Base-by-base conservation (phyloP, 2,888 invertebrate species). In the Tachina fera region DNA sequence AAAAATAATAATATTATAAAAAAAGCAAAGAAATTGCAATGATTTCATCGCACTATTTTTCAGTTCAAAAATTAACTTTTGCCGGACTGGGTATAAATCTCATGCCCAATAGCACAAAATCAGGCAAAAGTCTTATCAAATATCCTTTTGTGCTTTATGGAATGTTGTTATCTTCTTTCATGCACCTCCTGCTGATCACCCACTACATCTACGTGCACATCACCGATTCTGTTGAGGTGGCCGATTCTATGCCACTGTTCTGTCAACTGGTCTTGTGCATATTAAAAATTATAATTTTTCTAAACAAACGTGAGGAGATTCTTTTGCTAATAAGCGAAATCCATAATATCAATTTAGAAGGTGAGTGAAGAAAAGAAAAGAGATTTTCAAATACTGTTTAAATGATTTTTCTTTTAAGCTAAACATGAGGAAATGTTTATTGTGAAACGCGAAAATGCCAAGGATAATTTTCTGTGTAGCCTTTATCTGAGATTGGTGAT, bases 41-140 rank as follows among this genome's bases (percentile, higher is more conserved):
- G 65, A 39, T 65, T 76, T 65, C 56, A 9, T 16, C n/a, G 16
- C 43, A 49, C 39, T 85, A 82, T 31, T 85, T 82, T 77, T 41
- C 31, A 14, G 39, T 82, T 43, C 85, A 82, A 58, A 60, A 56
- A 19, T 31, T 77, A 8, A 56, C 47, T 4, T 82, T 85, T 43
- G 9, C 58, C 9, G 67, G 56, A 1, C 2, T 81, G 1, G 85
- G 82, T 31, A 74, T 81, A 31, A n/a, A 82, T 14, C 16, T 53
- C 1, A 4, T 13, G 16, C 43, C 31, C 1, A 45, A 31, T 22
- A 19, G 58, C 11, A n/a, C 9, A 19, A 58, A 60, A 5, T 11
- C n/a, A 45, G 1, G 22, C 4, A 0, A 60, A 13, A 11, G 1
- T 8, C 49, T 80, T 5, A 51, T 84, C 0, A 71, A 71, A 60